Percentiles rank a stretch among this genome's conserved stretches.
Evolutionary conservation across 2,797 vertebrate genomes (phyloP).

Genomic region (Chiloscyllium punctatum): DNA sequence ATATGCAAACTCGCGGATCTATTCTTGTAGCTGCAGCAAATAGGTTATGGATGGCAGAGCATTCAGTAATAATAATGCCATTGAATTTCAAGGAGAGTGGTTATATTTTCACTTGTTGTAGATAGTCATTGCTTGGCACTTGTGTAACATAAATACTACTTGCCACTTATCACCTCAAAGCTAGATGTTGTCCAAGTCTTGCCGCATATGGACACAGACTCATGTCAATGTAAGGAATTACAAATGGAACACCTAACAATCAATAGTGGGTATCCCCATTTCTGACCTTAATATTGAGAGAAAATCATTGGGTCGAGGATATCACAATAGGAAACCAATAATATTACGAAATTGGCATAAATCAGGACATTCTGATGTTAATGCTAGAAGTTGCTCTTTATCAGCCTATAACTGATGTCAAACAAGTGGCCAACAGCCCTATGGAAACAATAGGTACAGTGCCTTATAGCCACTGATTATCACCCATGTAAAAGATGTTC

Average conservation of each 20-base stretch:
- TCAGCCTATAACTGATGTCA: not conserved
- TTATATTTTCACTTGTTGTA: not conserved
- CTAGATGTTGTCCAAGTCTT: not conserved
- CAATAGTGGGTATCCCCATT: not conserved
- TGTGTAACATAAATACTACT: not conserved
- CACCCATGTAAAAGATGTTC: not conserved
- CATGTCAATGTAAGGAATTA: not conserved
- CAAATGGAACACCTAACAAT: not conserved
- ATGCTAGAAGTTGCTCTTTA: not conserved
- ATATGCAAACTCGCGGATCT: not conserved
- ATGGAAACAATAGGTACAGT: not conserved
- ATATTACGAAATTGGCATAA: not conserved
- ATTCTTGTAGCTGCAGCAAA: not conserved
- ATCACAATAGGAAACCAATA: not conserved
- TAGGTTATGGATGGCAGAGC: not conserved
- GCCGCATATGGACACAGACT: not conserved
- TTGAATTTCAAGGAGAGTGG: not conserved
- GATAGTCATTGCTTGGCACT: not conserved
- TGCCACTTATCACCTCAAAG: not conserved
- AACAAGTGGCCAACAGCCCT: not conserved
- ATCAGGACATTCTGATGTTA: too few species aligned
- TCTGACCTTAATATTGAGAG: not conserved
- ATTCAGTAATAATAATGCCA: not conserved
- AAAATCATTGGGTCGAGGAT: not conserved
- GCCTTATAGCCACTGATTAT: not conserved